phyloP scores from a whole-genome alignment of 2,888 invertebrate genomes.

The Lordiphosa fenestrarum region DNA sequence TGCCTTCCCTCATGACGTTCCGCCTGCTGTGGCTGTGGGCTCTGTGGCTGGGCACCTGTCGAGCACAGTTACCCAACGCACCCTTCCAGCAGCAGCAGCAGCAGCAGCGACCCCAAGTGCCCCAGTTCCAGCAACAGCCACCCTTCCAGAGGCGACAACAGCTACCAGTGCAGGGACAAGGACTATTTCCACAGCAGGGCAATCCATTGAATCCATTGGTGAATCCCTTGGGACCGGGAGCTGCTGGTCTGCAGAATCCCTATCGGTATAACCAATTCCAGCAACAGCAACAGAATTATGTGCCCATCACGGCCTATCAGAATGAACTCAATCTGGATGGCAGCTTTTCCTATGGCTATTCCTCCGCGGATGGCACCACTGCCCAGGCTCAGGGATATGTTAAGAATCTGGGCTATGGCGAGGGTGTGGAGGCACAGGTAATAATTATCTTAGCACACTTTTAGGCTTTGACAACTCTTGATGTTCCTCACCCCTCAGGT shows the following conservation, averaged over 20 bases:
- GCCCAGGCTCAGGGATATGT: slow-evolving; percentile 89
- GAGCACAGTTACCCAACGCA: slow-evolving; percentile 51
- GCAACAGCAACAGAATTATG: slow-evolving; percentile 71
- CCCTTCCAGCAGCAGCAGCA: slow-evolving; percentile 70
- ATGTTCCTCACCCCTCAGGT: slow-evolving; percentile 79
- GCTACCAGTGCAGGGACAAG: slow-evolving; percentile 40
- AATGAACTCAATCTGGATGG: slow-evolving; percentile 80
- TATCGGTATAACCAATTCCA: slow-evolving; percentile 77
- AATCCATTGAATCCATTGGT: slow-evolving; percentile 49
- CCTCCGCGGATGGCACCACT: slow-evolving; percentile 89
- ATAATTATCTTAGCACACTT: background rate
- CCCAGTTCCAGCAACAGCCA: slow-evolving; percentile 56
- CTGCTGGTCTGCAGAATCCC: slow-evolving; percentile 48
- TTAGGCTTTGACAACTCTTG: background rate
- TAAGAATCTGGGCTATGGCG: slow-evolving; percentile 86
- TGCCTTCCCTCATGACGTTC: slow-evolving; percentile 29
- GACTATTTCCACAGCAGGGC: slow-evolving; percentile 50
- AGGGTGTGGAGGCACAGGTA: slow-evolving; percentile 83
- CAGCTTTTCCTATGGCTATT: slow-evolving; percentile 83
- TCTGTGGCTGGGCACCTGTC: slow-evolving; percentile 23
- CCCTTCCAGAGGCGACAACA: slow-evolving; percentile 33
- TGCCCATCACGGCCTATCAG: slow-evolving; percentile 80
- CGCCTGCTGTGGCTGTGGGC: slow-evolving; percentile 28
- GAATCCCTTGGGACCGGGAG: slow-evolving; percentile 28
- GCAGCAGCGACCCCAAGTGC: slow-evolving; percentile 42